Percentiles rank a stretch among this genome's conserved stretches.
phyloP scores from a whole-genome alignment of 2,113 vertebrate genomes.

The Corythornis cristatus region DNA sequence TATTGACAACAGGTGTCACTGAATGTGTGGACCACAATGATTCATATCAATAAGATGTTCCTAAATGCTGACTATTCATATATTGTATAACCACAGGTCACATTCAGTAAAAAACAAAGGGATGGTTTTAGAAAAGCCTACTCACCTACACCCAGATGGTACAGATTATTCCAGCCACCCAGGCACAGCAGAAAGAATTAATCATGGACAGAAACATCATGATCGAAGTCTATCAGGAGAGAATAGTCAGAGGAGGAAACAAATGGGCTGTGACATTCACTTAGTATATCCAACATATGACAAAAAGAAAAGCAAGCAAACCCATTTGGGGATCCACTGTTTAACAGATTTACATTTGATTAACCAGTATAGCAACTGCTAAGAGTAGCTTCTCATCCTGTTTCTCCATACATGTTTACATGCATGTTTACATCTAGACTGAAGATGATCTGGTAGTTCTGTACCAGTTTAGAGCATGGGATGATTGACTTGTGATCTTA shows the following conservation, averaged over 20 bases:
- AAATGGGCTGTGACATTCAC: neutral
- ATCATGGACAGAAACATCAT: neutral
- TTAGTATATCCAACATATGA: accelerated
- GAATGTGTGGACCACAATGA: too few relatives aligned
- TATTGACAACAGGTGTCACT: accelerated
- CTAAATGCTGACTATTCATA: neutral
- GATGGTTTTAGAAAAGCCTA: neutral
- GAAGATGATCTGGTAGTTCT: neutral
- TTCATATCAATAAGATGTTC: neutral
- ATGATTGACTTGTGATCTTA: neutral
- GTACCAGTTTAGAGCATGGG: neutral
- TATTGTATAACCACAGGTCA: neutral
- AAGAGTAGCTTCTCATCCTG: neutral
- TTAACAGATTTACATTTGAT: neutral
- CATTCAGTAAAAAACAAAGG: neutral
- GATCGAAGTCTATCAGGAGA: neutral
- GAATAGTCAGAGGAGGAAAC: neutral
- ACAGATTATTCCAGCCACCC: neutral
- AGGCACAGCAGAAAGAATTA: neutral
- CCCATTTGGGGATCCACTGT: neutral
- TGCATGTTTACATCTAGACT: neutral
- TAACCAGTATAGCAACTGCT: neutral
- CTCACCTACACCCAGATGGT: neutral
- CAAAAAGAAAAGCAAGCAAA: neutral
- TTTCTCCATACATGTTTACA: neutral